Evolutionary conservation across 2,797 vertebrate genomes (phyloP).

Genomic region (Enteromius paludinosus): DNA sequence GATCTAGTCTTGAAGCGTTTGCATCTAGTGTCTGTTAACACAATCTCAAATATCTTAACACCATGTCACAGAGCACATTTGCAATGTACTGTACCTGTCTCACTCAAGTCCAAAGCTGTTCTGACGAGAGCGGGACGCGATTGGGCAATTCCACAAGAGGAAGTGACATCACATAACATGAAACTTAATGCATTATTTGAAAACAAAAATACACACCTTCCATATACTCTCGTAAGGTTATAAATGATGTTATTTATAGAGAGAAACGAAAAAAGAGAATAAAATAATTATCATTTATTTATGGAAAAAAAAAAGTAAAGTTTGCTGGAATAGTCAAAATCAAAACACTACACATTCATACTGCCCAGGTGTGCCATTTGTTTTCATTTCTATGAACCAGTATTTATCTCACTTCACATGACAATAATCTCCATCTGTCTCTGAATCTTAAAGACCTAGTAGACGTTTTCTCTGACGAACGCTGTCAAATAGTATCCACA

Average conservation of each 20-base stretch:
- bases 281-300: too few species aligned
- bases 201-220: neutral
- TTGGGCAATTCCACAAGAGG: too few species aligned
- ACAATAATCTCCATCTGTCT: slow-evolving; percentile 60
- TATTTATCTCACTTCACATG: slow-evolving; percentile 36
- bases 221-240: neutral
- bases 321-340: too few species aligned
- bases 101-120: neutral
- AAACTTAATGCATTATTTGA: too few species aligned
- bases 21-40: too few species aligned
- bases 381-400: slow-evolving; percentile 39
- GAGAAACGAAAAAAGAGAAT: neutral
- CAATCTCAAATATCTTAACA: neutral
- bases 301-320: too few species aligned
- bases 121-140: too few species aligned
- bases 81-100: too few species aligned
- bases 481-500: slow-evolving; percentile 65
- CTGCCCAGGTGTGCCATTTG: slow-evolving; percentile 1
- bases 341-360: neutral
- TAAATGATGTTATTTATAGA: neutral
- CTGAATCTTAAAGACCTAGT: slow-evolving; percentile 67
- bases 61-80: neutral
- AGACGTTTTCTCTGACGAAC: slow-evolving; percentile 66
- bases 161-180: too few species aligned
- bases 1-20: too few species aligned